Base-by-base conservation (phyloP, 2,113 vertebrate genomes). In the Malurus alboscapulatus region DNA sequence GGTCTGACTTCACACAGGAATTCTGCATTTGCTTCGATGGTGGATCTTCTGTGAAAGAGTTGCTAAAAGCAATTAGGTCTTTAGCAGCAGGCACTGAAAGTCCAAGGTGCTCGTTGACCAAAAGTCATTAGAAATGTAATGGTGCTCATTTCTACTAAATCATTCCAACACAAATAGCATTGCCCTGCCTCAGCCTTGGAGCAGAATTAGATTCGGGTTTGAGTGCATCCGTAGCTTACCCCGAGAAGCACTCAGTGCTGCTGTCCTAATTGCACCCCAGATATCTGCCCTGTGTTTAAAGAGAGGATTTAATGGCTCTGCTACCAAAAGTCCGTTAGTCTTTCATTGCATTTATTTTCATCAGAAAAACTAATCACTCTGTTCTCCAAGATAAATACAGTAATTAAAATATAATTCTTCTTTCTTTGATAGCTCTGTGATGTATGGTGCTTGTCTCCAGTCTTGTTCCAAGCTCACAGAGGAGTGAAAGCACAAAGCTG, bases 371-470 rank as follows among this genome's bases (percentile, higher is more conserved):
- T 81, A 95, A 89, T 89, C 24, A 14, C 74, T 69, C 36, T 66
- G 45, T 91, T 94, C 74, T 83, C 47, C 32, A 69, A 55, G 91
- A 93, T 92, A 79, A 91, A 88, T 89, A 85, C 62, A 91, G 58
- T 92, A 96, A 95, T 96, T 96, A 97, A 97, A 91, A 94, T 48
- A 77, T 90, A 95, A 95, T 86, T 93, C 87, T 91, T 92, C 75
- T 83, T 78, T 77, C 75, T 91, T 96, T 96, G 94, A 96, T 91
- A 93, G 74, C 63, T 83, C 2, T 3, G 18, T 3, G 9, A 51
- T 80, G 16, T 34, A 29, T 17, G 21, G 44, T 84, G 36, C 67
- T 86, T 30, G 26, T 61, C 71, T 54, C 17, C 7, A 12, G n/a
- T 8, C 40, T 57, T 63, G 17, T 88, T 76, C 36, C 19, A 18